These are phyloP conservation scores for Bovichtus diacanthus DNA, from an alignment of 2,797 vertebrate species.

Conservation along the genomic window DNA sequence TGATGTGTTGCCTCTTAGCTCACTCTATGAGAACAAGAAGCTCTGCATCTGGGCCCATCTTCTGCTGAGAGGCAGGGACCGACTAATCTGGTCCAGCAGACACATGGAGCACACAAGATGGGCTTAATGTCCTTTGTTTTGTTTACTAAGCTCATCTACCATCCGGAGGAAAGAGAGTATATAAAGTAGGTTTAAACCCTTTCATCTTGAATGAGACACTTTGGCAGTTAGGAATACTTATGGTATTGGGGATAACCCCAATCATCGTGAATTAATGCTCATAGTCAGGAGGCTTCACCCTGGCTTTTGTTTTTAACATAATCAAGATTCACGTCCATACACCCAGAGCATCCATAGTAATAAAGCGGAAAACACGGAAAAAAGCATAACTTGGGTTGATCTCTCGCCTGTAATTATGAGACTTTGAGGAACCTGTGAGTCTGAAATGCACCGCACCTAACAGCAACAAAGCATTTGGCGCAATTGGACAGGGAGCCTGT, in stretches of 20 bases:
- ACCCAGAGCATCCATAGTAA: conserved; percentile 29
- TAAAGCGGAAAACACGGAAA: conserved; percentile 31
- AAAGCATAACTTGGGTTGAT: conserved; percentile 55
- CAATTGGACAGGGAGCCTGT: conserved; percentile 71
- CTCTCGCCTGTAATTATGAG: conserved; percentile 40
- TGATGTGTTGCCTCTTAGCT: conserved; percentile 53
- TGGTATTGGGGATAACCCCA: conserved; percentile 47
- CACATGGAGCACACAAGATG: conserved; percentile 53
- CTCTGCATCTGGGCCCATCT: conserved; percentile 60
- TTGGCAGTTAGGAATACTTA: conserved; percentile 36
- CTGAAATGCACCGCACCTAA: conserved; percentile 60
- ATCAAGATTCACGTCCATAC: conserved; percentile 37
- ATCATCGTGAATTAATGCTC: conserved; percentile 51
- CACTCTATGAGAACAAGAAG: conserved; percentile 47
- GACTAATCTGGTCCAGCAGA: conserved; percentile 75
- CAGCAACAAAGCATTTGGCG: conserved; percentile 67
- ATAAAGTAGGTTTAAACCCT: conserved; percentile 65
- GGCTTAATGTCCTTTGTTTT: conserved; percentile 75
- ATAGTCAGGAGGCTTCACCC: conserved; percentile 33
- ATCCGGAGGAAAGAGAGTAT: conserved; percentile 53
- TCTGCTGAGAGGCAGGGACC: conserved; percentile 58
- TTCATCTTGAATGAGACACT: conserved; percentile 55
- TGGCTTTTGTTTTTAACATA: conserved; percentile 40
- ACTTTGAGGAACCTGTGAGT: conserved; percentile 50
- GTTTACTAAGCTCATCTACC: conserved; percentile 74